Conservation (phyloP, 2,113 vertebrate genomes). For the Pseudorhombus dupliciocellatus region DNA sequence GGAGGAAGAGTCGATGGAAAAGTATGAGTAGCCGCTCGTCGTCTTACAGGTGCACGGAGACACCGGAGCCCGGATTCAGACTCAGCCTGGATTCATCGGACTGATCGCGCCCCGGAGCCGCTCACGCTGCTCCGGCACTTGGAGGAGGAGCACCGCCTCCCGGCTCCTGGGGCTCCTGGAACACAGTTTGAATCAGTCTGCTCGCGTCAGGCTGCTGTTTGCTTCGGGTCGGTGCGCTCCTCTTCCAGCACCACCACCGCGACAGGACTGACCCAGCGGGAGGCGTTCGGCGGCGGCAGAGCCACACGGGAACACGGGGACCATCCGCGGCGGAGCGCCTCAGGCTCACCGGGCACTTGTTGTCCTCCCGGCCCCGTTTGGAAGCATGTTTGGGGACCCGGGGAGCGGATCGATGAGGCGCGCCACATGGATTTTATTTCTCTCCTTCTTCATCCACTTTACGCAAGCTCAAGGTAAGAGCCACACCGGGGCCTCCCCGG, state of each 20-base stretch:
- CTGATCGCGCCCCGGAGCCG: conserved; percentile 10
- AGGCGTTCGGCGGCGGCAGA: too few species aligned
- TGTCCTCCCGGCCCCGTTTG: conserved; percentile 50
- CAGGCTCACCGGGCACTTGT: conserved; percentile 68
- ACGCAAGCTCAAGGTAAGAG: conserved; percentile 79
- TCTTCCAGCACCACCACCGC: background rate
- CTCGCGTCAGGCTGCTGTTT: background rate
- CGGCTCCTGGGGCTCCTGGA: conserved; percentile 4
- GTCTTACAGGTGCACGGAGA: conserved; percentile 59
- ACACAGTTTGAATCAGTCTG: background rate
- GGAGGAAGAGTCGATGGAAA: conserved; percentile 8
- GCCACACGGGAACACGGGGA: too few species aligned
- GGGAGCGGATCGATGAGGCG: conserved; percentile 71
- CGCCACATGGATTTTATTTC: conserved; percentile 81
- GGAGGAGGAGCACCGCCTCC: too few species aligned
- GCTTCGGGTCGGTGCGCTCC: conserved; percentile 40
- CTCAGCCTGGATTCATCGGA: conserved; percentile 45
- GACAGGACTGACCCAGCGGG: background rate
- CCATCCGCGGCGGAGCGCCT: background rate
- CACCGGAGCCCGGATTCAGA: conserved; percentile 30
- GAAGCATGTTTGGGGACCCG: conserved; percentile 68
- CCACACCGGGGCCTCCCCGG: background rate
- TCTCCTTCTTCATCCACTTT: conserved; percentile 68
- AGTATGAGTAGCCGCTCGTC: conserved; percentile 30
- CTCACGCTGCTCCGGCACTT: too few species aligned